Conservation (phyloP, 2,113 vertebrate genomes). For the Pteruthius melanotis region DNA sequence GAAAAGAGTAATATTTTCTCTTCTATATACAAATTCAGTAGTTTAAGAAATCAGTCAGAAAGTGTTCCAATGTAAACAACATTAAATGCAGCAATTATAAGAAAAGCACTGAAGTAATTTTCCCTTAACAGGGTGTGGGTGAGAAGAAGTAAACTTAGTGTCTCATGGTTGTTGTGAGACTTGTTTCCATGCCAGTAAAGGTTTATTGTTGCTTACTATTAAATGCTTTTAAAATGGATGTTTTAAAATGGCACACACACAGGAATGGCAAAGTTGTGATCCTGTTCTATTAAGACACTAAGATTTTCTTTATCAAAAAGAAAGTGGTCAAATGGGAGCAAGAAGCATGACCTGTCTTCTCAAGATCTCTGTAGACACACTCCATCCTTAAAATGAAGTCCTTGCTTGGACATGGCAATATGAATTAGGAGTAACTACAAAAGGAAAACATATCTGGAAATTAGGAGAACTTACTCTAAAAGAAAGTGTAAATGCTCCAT, state of each 20-base stretch:
- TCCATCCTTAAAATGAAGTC: neutral
- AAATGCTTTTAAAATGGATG: slow-evolving; percentile 56
- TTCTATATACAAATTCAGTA: slow-evolving; percentile 7
- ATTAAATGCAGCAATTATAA: slow-evolving; percentile 66
- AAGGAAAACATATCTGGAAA: neutral
- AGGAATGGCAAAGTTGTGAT: slow-evolving; percentile 14
- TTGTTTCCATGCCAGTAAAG: slow-evolving; percentile 54
- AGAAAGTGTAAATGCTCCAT: neutral
- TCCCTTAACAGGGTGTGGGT: slow-evolving; percentile 47
- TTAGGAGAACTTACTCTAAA: neutral
- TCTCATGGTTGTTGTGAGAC: slow-evolving; percentile 47
- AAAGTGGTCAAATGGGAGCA: neutral
- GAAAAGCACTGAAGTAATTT: slow-evolving; percentile 60
- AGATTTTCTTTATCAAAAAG: slow-evolving; percentile 36
- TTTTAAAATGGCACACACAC: slow-evolving; percentile 47
- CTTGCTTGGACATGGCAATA: neutral
- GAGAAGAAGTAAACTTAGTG: slow-evolving; percentile 49
- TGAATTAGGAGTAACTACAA: neutral
- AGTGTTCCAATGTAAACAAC: slow-evolving; percentile 55
- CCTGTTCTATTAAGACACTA: neutral
- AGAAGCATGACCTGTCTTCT: neutral
- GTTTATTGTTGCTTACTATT: slow-evolving; percentile 63
- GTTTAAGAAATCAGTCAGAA: slow-evolving; percentile 39
- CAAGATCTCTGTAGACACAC: neutral
- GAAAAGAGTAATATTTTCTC: neutral